Base-by-base conservation (phyloP, 2,888 invertebrate species). In the Amaurobius ferox region DNA sequence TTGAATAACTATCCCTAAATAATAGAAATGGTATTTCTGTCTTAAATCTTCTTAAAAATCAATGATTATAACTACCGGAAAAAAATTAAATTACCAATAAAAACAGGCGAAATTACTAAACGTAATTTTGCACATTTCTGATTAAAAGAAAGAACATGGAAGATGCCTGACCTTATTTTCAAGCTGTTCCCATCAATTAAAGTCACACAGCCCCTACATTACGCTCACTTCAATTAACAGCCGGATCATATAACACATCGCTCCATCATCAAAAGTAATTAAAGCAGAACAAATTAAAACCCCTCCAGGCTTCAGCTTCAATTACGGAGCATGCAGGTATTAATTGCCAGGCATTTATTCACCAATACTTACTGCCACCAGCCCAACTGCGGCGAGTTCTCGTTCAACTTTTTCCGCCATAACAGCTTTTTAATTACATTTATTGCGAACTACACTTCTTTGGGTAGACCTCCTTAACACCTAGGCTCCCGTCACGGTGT, bases 401-500 rank as follows among this genome's bases (percentile, higher is more conserved):
- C 39, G 30, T 29, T 66, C 77, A 55, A 72, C 55, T 72, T 35
- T 72, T 70, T 66, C 16, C 32, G 39, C 40, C 39, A 66, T 72
- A 85, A 78, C 83, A 77, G 72, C 48, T 77, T 72, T 67, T 72
- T 85, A 77, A 85, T 85, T 85, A 72, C 77, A 61, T 55, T 85
- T 74, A 81, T 44, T 23, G 23, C 64, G 13, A 13, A 66, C 44
- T 35, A 44, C 67, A 30, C 61, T 35, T 80, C 62, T 40, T 11
- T 44, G 30, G 55, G n/a, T n/a, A 32, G 11, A 64, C 32, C 68
- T 68, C 28, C 40, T 68, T 74, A 61, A 61, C 68, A 72, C 61
- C 39, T 44, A 64, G 39, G 35, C 40, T 74, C 39, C 64, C 16
- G 68, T 68, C 40, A 28, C 16, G 40, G 39, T n/a, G n/a, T 55